Evolutionary conservation across 2,113 vertebrate species (phyloP).

Genomic region (Cryptotis parvus): DNA sequence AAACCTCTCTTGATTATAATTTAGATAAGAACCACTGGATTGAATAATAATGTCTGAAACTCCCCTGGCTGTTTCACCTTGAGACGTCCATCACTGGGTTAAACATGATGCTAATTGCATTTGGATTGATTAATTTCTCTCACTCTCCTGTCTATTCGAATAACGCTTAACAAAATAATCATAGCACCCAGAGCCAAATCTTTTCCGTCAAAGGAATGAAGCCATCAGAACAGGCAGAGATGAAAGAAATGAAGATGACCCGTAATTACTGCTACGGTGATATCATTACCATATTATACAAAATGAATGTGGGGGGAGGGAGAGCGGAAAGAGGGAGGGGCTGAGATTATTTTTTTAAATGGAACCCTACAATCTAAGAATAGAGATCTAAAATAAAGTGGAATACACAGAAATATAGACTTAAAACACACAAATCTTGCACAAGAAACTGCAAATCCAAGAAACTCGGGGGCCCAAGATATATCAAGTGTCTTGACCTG

Average conservation of each 20-base stretch:
- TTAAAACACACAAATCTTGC: slow-evolving; percentile 72
- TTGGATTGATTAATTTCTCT: slow-evolving; percentile 98
- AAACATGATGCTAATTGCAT: slow-evolving; percentile 99
- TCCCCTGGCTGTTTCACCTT: slow-evolving; percentile 95
- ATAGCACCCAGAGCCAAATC: slow-evolving; percentile 89
- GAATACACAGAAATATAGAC: slow-evolving; percentile 80
- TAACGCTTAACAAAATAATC: slow-evolving; percentile 98
- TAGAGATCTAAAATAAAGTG: slow-evolving; percentile 83
- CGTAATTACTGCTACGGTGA: slow-evolving; percentile 90
- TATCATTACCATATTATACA: slow-evolving; percentile 92
- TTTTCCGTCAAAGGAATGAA: slow-evolving; percentile 92
- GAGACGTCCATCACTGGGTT: slow-evolving; percentile 97
- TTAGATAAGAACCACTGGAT: slow-evolving; percentile 93
- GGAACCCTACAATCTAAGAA: slow-evolving; percentile 85
- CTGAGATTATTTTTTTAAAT: slow-evolving; percentile 89
- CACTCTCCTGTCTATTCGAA: slow-evolving; percentile 97
- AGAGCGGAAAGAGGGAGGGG: slow-evolving; percentile 68
- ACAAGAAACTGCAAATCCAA: slow-evolving; percentile 80
- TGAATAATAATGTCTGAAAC: slow-evolving; percentile 95
- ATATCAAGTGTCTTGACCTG: slow-evolving; percentile 63
- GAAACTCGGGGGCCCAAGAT: slow-evolving; percentile 70
- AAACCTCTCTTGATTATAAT: slow-evolving; percentile 94
- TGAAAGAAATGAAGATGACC: slow-evolving; percentile 95
- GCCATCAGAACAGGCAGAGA: slow-evolving; percentile 92
- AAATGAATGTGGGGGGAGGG: slow-evolving; percentile 86